Percentiles rank a stretch among this genome's conserved stretches.
Evolutionary conservation across 2,113 vertebrate genomes (phyloP).

Genomic region (Chaenogobius annularis): DNA sequence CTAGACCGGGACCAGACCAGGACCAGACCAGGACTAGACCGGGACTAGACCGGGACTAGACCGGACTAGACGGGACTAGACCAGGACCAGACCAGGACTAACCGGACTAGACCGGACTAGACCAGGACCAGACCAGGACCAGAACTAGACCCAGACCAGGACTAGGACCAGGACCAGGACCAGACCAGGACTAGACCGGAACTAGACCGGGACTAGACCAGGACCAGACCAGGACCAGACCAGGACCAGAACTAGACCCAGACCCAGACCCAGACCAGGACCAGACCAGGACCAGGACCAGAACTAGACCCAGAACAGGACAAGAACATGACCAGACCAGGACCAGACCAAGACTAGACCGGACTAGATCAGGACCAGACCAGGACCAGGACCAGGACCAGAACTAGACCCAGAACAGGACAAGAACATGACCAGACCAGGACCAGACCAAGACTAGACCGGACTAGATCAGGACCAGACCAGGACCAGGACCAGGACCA

Average conservation of each 20-base stretch:
- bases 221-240: neutral
- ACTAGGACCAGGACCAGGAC: too few species aligned
- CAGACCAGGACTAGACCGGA: too few species aligned
- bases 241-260: neutral
- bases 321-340: neutral
- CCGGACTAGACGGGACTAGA: too few species aligned
- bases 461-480: too few species aligned
- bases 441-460: too few species aligned
- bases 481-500: too few species aligned
- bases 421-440: neutral
- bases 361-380: neutral
- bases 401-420: too few species aligned
- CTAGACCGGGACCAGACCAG: neutral
- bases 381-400: too few species aligned
- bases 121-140: too few species aligned
- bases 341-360: neutral
- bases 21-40: neutral
- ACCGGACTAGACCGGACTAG: too few species aligned
- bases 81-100: neutral
- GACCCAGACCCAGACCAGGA: neutral
- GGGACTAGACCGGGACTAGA: neutral
- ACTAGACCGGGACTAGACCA: too few species aligned
- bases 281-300: neutral
- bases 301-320: neutral
- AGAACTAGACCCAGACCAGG: too few species aligned